A percentile compares a stretch with the other conserved stretches of the same genome.
Evolutionary conservation across 2,113 vertebrate species (phyloP).

Genomic region (Callipepla squamata): DNA sequence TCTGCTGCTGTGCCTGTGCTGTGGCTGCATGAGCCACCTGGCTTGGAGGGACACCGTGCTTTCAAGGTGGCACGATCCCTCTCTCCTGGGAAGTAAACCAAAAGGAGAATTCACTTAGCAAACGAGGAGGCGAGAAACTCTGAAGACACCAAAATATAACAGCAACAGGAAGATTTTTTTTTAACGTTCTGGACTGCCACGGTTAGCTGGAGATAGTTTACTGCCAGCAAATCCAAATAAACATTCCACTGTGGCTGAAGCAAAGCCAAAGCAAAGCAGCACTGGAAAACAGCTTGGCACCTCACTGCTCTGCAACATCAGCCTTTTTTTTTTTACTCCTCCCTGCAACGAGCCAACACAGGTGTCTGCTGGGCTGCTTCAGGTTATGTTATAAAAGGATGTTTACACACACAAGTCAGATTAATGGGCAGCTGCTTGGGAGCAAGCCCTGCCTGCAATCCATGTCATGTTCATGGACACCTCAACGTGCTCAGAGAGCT

Average conservation of each 20-base stretch:
- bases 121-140: neutral
- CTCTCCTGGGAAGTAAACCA: neutral
- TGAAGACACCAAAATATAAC: neutral
- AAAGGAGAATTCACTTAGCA: neutral
- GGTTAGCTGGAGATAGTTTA: neutral
- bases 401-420: constrained; percentile 14
- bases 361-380: neutral
- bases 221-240: constrained; percentile 44
- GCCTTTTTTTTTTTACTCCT: neutral
- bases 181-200: neutral
- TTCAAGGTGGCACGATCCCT: rapidly evolving
- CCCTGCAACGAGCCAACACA: neutral
- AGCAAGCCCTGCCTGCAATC: neutral
- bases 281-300: neutral
- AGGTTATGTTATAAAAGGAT: neutral
- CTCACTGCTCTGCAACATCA: constrained; percentile 21
- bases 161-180: neutral
- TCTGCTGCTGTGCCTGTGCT: neutral
- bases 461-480: neutral
- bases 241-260: constrained; percentile 26
- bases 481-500: neutral
- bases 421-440: neutral
- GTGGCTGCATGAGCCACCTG: neutral
- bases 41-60: neutral
- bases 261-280: constrained; percentile 1